phyloP scores from a whole-genome alignment of 2,888 invertebrate genomes.

The Metallyticus violacea region DNA sequence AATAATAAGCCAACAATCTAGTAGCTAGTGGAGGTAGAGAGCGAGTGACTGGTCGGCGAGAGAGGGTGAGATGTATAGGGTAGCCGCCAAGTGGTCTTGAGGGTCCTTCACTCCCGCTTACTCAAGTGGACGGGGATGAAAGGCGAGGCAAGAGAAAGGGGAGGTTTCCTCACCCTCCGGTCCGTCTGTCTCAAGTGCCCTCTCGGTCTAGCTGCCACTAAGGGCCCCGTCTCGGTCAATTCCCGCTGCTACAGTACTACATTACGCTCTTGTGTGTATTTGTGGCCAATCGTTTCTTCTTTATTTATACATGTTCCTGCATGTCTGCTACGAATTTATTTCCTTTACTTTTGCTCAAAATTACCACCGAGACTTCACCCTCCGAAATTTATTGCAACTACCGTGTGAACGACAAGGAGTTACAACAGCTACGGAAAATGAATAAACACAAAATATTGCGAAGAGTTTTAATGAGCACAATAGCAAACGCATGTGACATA shows the following conservation, averaged over 20 bases:
- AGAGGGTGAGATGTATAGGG: not conserved
- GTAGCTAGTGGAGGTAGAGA: not conserved
- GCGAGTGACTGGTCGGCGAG: not conserved
- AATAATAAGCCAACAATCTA: slow-evolving; percentile 2
- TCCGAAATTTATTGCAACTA: not conserved
- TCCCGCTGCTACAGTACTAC: not conserved
- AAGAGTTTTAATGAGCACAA: no score
- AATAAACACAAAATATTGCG: no score
- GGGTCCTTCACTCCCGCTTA: slow-evolving; percentile 1
- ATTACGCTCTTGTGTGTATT: not conserved
- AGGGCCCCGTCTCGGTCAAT: not conserved
- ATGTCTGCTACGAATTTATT: not conserved
- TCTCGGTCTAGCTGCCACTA: not conserved
- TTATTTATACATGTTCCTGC: not conserved
- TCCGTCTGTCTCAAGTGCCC: not conserved
- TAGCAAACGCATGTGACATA: no score
- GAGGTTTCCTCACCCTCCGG: not conserved
- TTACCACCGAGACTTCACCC: not conserved
- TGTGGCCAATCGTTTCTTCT: not conserved
- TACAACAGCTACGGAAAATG: no score
- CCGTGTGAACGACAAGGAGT: no score
- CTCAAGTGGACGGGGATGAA: slow-evolving; percentile 13
- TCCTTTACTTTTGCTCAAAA: no score
- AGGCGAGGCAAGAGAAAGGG: slow-evolving; percentile 9
- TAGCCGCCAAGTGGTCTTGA: slow-evolving; percentile 17